Conservation (phyloP, 2,888 invertebrate species). For the Orchesella flavescens region DNA sequence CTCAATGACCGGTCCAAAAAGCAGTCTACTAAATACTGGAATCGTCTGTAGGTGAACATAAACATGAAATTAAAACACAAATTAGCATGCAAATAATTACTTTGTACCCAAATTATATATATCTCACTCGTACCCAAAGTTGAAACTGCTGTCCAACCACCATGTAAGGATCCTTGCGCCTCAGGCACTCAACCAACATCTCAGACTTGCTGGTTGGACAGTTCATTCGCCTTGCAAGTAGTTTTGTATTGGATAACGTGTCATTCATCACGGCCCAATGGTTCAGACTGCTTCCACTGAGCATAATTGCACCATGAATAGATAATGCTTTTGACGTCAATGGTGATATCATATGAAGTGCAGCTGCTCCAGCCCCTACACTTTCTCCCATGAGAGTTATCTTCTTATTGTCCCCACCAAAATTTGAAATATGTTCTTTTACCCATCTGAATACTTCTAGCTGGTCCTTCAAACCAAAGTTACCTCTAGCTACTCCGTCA, state of each 20-base stretch:
- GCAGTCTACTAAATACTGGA: slow-evolving; percentile 13
- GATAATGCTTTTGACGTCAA: slow-evolving; percentile 29
- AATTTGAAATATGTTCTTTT: slow-evolving; percentile 52
- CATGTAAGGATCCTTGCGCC: slow-evolving; percentile 59
- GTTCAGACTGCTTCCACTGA: slow-evolving; percentile 61
- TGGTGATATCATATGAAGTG: slow-evolving; percentile 24
- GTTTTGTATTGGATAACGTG: slow-evolving; percentile 57
- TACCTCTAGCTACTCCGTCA: slow-evolving; percentile 55
- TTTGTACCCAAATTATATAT: no score
- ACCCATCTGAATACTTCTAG: slow-evolving; percentile 53
- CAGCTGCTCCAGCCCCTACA: slow-evolving; percentile 38
- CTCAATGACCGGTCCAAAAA: slow-evolving; percentile 61
- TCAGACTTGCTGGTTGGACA: slow-evolving; percentile 54
- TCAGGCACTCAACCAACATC: slow-evolving; percentile 57
- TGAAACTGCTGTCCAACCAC: slow-evolving; percentile 60
- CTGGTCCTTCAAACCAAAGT: slow-evolving; percentile 58
- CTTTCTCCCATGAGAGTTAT: slow-evolving; percentile 66
- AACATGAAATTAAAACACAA: neutral
- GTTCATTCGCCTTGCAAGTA: slow-evolving; percentile 51
- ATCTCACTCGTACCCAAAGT: slow-evolving; percentile 27
- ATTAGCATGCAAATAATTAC: no score
- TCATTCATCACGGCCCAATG: slow-evolving; percentile 65
- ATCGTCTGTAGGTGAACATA: slow-evolving; percentile 6
- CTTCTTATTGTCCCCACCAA: slow-evolving; percentile 63
- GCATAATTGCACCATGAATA: slow-evolving; percentile 60